Evolutionary conservation across 2,797 vertebrate genomes (phyloP).

Genomic region (Anguilla marmorata): DNA sequence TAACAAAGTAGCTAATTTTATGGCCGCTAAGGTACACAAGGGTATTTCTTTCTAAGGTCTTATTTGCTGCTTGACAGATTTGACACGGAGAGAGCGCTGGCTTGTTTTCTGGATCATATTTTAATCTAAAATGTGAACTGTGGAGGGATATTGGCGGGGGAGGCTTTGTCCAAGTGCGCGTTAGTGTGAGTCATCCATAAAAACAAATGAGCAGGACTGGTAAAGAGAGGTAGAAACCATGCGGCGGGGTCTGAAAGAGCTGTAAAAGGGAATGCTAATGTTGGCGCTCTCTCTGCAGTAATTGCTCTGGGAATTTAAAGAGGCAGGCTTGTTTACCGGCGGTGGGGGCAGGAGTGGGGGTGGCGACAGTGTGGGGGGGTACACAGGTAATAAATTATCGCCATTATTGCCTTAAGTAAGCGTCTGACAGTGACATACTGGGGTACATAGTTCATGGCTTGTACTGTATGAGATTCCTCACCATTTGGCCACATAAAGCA

Average conservation of each 20-base stretch:
- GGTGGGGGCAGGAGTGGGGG: slow-evolving; percentile 31
- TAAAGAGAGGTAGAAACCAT: not conserved
- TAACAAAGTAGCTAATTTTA: slow-evolving; percentile 1
- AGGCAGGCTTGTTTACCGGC: slow-evolving; percentile 78
- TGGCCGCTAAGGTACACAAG: not conserved
- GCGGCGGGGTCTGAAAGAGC: not conserved
- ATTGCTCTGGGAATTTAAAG: slow-evolving; percentile 76
- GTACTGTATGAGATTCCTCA: not conserved
- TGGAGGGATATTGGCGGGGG: not conserved
- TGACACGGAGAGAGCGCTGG: not conserved
- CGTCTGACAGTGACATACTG: slow-evolving; percentile 59
- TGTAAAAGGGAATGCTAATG: slow-evolving; percentile 74
- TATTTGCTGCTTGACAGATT: not conserved
- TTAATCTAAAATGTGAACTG: slow-evolving; percentile 3
- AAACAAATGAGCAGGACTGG: slow-evolving; percentile 14
- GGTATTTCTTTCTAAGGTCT: not conserved
- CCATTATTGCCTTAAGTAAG: slow-evolving; percentile 60
- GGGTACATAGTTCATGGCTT: slow-evolving; percentile 36
- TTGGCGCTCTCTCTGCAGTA: slow-evolving; percentile 73
- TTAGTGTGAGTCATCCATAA: slow-evolving; percentile 8
- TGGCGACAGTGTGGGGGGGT: slow-evolving; percentile 52
- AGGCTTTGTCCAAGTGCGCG: not conserved
- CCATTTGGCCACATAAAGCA: not conserved
- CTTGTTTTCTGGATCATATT: not conserved
- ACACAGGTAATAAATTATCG: slow-evolving; percentile 77